Conservation (phyloP, 2,113 vertebrate species). For the Genyomyrus donnyi region DNA sequence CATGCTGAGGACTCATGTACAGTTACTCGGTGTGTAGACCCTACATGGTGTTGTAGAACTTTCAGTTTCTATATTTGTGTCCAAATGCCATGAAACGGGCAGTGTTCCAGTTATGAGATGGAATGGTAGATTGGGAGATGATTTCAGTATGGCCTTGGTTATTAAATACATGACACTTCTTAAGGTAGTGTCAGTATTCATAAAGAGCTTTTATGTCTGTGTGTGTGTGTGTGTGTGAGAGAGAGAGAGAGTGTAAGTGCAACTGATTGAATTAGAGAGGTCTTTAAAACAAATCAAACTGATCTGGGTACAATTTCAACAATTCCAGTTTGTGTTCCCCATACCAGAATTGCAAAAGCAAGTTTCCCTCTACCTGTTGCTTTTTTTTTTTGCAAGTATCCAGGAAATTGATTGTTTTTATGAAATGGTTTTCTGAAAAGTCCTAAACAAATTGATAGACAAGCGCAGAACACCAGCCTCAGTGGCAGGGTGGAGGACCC, state of each 20-base stretch:
- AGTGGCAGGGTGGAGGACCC: neutral
- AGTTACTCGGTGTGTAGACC: neutral
- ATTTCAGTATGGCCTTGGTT: neutral
- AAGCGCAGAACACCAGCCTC: neutral
- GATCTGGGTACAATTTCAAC: conserved; percentile 22
- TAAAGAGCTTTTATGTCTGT: neutral
- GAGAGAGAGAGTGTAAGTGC: neutral
- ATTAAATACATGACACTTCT: neutral
- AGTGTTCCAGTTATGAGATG: neutral
- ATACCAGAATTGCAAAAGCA: neutral
- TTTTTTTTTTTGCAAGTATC: conserved; percentile 44
- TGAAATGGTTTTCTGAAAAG: conserved; percentile 30
- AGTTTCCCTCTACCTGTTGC: conserved; percentile 29
- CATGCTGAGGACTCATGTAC: neutral
- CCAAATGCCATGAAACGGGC: neutral
- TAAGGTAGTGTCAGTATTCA: neutral
- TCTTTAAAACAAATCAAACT: conserved; percentile 30
- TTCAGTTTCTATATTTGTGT: neutral
- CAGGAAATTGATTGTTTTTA: conserved; percentile 54
- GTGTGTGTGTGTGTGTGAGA: neutral
- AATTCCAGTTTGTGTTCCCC: neutral
- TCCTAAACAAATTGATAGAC: conserved; percentile 33
- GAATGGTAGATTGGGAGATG: neutral
- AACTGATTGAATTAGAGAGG: neutral
- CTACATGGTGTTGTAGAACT: neutral